Percentiles rank a stretch among this genome's conserved stretches.
These are phyloP conservation scores for Calidris pugnax DNA, from an alignment of 2,113 vertebrate species.

Conservation along the genomic window DNA sequence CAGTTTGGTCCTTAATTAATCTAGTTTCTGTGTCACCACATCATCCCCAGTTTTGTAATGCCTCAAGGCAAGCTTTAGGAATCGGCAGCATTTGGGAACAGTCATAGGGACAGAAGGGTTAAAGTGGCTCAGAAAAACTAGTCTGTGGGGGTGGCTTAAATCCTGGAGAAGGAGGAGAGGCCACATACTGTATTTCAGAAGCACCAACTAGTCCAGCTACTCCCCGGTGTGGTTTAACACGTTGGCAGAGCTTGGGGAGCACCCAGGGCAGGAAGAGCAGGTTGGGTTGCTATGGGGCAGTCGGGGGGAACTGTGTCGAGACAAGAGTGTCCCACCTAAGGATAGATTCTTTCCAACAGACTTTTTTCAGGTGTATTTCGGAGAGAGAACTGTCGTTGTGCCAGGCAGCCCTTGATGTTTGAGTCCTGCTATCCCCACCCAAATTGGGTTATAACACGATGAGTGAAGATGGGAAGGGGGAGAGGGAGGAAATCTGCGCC, in stretches of 20 bases:
- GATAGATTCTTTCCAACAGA: rapidly evolving
- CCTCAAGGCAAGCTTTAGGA: neutral
- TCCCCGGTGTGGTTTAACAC: neutral
- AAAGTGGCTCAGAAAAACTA: neutral
- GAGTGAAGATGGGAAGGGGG: neutral
- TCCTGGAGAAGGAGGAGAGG: neutral
- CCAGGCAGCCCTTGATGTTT: neutral
- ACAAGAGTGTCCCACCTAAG: neutral
- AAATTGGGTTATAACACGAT: rapidly evolving
- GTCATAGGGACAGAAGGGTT: neutral
- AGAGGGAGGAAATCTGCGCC: neutral
- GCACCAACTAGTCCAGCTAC: neutral
- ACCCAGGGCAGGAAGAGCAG: slow-evolving; percentile 1
- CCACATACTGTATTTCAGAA: neutral
- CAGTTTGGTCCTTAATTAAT: neutral
- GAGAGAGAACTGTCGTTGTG: rapidly evolving
- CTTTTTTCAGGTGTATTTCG: neutral
- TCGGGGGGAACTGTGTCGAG: neutral
- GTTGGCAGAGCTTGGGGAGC: neutral
- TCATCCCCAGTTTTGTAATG: neutral
- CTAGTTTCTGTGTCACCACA: neutral
- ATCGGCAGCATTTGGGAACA: rapidly evolving
- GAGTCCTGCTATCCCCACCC: neutral
- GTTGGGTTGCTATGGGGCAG: neutral
- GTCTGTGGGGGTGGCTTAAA: neutral